phyloP scores from a whole-genome alignment of 2,888 invertebrate genomes.

The Cryptocheilus praepositus region DNA sequence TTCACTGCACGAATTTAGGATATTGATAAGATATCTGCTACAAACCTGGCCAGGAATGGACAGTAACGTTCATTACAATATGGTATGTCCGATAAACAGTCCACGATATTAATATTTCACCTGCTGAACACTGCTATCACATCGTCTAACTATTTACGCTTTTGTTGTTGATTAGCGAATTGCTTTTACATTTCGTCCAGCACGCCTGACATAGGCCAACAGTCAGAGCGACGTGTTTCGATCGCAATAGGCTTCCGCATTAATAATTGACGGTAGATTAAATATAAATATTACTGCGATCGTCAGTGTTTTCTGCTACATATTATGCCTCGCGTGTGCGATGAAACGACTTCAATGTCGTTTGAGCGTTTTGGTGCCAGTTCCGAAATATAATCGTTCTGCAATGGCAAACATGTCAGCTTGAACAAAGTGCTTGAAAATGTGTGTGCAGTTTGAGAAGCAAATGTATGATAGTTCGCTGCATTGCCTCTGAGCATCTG shows the following conservation, averaged over 20 bases:
- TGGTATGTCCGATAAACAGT: slow-evolving; percentile 51
- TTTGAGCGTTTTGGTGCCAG: neutral
- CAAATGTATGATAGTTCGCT: too few relatives aligned
- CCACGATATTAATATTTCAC: slow-evolving; percentile 21
- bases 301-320: too few relatives aligned
- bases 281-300: too few relatives aligned
- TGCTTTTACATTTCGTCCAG: slow-evolving; percentile 19
- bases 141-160: slow-evolving; percentile 28
- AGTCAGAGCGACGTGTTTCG: neutral
- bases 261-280: too few relatives aligned
- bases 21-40: slow-evolving; percentile 23
- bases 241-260: too few relatives aligned
- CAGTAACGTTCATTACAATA: slow-evolving; percentile 56
- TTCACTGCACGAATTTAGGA: slow-evolving; percentile 20
- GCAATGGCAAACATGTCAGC: slow-evolving; percentile 6
- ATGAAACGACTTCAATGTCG: neutral
- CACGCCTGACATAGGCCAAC: slow-evolving; percentile 4
- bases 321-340: too few relatives aligned
- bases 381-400: neutral
- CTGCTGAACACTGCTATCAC: slow-evolving; percentile 5
- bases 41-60: slow-evolving; percentile 47
- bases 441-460: too few relatives aligned
- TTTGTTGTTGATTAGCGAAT: slow-evolving; percentile 12
- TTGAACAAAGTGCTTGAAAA: too few relatives aligned
- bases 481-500: too few relatives aligned